Evolutionary conservation across 2,888 invertebrate genomes (phyloP), one percentile per base, ranked within the genome.

Genomic region (Laothoe populi): DNA sequence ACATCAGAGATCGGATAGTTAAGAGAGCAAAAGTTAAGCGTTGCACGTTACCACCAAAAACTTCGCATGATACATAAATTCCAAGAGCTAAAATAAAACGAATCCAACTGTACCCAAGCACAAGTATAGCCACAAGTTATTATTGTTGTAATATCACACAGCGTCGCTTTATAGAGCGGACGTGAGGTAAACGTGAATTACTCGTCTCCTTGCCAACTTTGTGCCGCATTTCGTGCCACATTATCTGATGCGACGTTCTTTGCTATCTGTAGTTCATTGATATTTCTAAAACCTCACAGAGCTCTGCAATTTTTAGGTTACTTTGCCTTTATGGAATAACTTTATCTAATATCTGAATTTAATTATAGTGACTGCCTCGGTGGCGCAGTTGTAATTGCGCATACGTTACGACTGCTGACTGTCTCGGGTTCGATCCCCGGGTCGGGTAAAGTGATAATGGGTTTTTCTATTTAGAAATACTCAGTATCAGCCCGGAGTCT

Each of bases 91-190:
- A 44, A 19, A 19, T 1, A 44, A 19, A 44, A 44, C 1, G 44
- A 44, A 44, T 44, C 44, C 16, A 42, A 7, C 44, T 19, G 7
- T 16, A 19, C 8, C 0, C 19, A 19, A 8, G 1, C 44, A 19
- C 42, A 7, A 38, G 13, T 11, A 46, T 11, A 46, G 24, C 23
- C 31, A 5, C 24, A 35, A 63, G 59, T 63, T 63, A 59, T 63
- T 59, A 49, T 63, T 26, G 62, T 24, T 42, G 38, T 59, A 49
- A 63, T 62, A 59, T 44, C 13, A 42, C 31, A 58, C 48, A 42
- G 58, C 42, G 62, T 38, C 26, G 35, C 16, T 63, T 63, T 63
- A 63, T 59, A 11, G 49, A 10, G 23, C n/a, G 16, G 48, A 59
- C 59, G 59, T 59, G 59, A 61, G 21, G 38, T 57, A 40, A 16